These are phyloP conservation scores for Aculops lycopersici DNA, from an alignment of 1,140 invertebrate species.

Conservation along the genomic window DNA sequence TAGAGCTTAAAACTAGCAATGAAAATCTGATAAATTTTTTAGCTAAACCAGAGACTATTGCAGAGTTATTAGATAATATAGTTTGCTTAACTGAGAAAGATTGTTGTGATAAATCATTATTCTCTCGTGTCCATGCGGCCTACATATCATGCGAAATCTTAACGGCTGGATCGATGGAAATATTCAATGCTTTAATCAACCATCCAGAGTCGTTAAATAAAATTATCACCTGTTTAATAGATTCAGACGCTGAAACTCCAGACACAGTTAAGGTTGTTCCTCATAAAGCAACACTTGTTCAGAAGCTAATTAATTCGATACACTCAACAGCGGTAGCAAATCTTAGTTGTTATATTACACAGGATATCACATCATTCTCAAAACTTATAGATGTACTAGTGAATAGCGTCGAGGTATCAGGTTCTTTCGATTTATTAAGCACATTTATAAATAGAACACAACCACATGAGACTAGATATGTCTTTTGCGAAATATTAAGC, in stretches of 20 bases:
- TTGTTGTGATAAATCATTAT: not conserved
- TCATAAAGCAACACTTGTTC: not conserved
- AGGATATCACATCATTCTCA: not conserved
- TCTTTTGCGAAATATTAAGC: not conserved
- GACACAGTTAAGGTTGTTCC: not conserved
- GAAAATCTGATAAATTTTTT: not conserved
- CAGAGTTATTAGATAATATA: not conserved
- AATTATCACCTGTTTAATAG: not conserved
- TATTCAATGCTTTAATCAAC: not conserved
- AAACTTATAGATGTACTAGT: not conserved
- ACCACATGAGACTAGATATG: not conserved
- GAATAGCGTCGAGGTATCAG: not conserved
- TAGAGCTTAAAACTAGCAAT: not conserved
- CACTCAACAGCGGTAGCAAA: not conserved
- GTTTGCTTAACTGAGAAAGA: not conserved
- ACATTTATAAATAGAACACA: not conserved
- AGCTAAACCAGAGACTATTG: not conserved
- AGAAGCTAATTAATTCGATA: not conserved
- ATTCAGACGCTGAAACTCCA: not conserved
- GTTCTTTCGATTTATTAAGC: not conserved
- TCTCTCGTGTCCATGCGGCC: not conserved
- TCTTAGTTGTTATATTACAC: not conserved
- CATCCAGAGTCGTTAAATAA: not conserved
- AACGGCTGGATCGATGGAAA: not conserved
- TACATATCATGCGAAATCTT: not conserved